These are phyloP conservation scores for Conistra vaccinii DNA, from an alignment of 2,888 invertebrate genomes.

Conservation along the genomic window DNA sequence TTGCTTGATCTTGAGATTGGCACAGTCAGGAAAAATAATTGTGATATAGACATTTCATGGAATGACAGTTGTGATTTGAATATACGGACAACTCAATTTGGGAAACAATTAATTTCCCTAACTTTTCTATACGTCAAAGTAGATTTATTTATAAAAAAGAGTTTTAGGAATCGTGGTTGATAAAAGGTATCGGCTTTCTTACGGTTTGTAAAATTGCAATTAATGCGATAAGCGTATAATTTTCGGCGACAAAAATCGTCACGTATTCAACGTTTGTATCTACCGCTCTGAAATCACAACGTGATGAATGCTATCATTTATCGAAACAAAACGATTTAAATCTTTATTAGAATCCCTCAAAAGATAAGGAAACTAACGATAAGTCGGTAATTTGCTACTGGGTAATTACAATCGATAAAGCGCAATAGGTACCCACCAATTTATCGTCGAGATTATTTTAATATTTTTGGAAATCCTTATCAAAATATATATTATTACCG, in stretches of 20 bases:
- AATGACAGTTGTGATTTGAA: neutral
- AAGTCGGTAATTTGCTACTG: constrained; percentile 40
- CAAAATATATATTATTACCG: neutral
- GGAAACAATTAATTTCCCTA: neutral
- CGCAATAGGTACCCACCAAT: neutral
- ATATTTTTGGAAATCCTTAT: constrained; percentile 6
- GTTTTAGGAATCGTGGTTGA: neutral
- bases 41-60: neutral
- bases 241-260: constrained; percentile 3
- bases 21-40: neutral
- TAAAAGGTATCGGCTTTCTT: neutral
- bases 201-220: constrained; percentile 1
- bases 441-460: constrained; percentile 27
- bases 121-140: neutral
- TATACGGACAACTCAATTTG: too few relatives aligned
- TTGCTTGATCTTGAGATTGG: neutral
- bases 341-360: constrained; percentile 18
- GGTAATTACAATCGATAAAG: constrained; percentile 21
- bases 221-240: neutral
- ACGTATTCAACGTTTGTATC: constrained; percentile 18
- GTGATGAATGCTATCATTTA: constrained; percentile 7
- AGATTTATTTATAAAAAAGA: neutral
- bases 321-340: constrained; percentile 3
- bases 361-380: constrained; percentile 31
- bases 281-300: constrained; percentile 8